phyloP scores from a whole-genome alignment of 2,888 invertebrate species.

The Drosophila atroscutellata region DNA sequence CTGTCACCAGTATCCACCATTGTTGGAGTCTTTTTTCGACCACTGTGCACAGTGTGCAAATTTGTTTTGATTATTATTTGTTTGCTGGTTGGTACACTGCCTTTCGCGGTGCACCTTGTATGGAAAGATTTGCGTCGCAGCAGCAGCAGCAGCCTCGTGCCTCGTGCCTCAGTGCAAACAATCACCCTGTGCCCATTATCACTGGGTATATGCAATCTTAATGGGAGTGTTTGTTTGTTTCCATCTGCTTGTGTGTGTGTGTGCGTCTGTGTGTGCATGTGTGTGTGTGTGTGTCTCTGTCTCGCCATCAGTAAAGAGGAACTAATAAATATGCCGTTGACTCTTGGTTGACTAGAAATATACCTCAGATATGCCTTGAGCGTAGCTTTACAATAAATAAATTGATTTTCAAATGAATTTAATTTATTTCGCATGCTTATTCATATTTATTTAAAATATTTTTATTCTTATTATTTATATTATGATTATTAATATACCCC shows the following conservation, averaged over 20 bases:
- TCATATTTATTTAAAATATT: neutral
- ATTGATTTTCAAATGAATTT: neutral
- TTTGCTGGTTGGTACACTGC: slow-evolving; percentile 8
- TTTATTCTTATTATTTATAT: too few species aligned
- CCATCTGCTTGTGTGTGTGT: neutral
- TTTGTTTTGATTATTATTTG: slow-evolving; percentile 8
- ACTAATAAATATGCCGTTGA: slow-evolving; percentile 29
- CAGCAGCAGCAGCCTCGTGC: slow-evolving; percentile 20
- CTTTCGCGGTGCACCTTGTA: slow-evolving; percentile 26
- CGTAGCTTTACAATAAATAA: neutral
- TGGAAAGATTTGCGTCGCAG: slow-evolving; percentile 50
- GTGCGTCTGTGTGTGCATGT: neutral
- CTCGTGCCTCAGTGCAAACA: slow-evolving; percentile 54
- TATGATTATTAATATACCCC: slow-evolving; percentile 1
- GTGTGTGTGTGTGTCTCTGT: slow-evolving; percentile 4
- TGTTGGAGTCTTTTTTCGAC: slow-evolving; percentile 9
- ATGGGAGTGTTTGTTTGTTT: slow-evolving; percentile 2
- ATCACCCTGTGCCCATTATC: slow-evolving; percentile 46
- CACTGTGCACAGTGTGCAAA: slow-evolving; percentile 6
- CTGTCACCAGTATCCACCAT: slow-evolving; percentile 19
- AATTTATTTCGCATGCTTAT: neutral
- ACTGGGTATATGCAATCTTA: slow-evolving; percentile 32
- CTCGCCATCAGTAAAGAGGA: slow-evolving; percentile 17
- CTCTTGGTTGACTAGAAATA: slow-evolving; percentile 14
- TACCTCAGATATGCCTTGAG: slow-evolving; percentile 2